phyloP scores from a whole-genome alignment of 2,888 invertebrate species.

The Campoletis raptor region DNA sequence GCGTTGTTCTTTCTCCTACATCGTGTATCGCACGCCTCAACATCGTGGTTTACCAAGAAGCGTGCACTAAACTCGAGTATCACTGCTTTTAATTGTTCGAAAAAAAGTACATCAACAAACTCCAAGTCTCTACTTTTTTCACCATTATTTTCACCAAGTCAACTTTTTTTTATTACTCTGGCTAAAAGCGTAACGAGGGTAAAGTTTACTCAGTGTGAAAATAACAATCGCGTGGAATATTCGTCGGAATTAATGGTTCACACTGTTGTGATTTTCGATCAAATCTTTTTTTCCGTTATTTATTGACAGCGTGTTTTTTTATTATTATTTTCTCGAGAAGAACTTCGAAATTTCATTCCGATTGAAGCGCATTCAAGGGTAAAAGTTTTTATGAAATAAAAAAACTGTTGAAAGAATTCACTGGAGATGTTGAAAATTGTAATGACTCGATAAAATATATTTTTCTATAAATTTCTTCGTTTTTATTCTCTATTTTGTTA shows the following conservation, averaged over 20 bases:
- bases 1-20: conserved; percentile 35
- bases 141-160: conserved; percentile 1
- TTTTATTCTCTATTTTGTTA: not conserved
- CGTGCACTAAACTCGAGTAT: conserved; percentile 7
- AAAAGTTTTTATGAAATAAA: too few relatives aligned
- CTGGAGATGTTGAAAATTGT: not conserved
- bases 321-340: too few relatives aligned
- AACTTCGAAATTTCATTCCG: too few relatives aligned
- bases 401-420: not conserved
- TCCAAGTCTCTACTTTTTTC: not conserved
- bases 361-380: too few relatives aligned
- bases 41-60: not conserved
- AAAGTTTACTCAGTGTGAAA: not conserved
- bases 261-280: not conserved
- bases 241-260: not conserved
- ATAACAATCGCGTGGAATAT: not conserved
- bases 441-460: too few relatives aligned
- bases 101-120: not conserved
- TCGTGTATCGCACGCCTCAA: conserved; percentile 13
- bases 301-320: not conserved
- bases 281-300: not conserved
- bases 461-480: not conserved
- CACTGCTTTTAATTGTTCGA: conserved; percentile 5
- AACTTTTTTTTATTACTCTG: conserved; percentile 2
- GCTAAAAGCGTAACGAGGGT: not conserved